Evolutionary conservation across 2,113 vertebrate species (phyloP).

Genomic region (Isurus oxyrinchus): DNA sequence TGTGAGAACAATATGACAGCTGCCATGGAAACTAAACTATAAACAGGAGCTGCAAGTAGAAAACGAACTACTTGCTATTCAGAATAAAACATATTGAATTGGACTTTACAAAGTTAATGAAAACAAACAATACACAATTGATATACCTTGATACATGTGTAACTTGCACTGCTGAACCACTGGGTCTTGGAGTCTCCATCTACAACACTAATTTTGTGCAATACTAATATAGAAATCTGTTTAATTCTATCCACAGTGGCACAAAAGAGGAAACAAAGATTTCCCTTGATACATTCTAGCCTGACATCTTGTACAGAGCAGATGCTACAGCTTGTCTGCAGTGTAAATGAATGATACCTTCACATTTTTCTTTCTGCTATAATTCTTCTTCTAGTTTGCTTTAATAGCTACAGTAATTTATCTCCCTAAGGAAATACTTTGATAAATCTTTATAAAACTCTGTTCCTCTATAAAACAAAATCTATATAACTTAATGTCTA

Average conservation of each 20-base stretch:
- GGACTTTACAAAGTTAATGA: neutral
- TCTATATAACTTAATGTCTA: neutral
- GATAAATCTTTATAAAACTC: neutral
- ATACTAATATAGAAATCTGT: neutral
- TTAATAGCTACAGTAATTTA: neutral
- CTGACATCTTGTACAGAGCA: neutral
- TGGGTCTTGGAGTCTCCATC: neutral
- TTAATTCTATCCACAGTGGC: neutral
- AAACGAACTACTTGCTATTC: neutral
- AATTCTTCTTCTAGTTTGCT: slow-evolving; percentile 19
- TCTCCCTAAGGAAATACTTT: neutral
- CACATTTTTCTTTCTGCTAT: neutral
- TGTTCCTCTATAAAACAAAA: neutral
- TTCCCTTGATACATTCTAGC: neutral
- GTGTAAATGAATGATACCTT: neutral
- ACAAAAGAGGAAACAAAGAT: neutral
- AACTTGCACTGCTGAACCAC: neutral
- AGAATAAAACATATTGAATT: neutral
- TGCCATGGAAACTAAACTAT: neutral
- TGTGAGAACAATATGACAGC: neutral
- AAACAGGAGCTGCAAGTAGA: neutral
- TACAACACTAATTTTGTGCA: neutral
- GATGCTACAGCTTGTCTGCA: neutral
- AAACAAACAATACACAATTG: neutral
- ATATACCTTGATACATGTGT: neutral